These are phyloP conservation scores for Phoxinus phoxinus DNA, from an alignment of 2,113 vertebrate species.

Conservation along the genomic window DNA sequence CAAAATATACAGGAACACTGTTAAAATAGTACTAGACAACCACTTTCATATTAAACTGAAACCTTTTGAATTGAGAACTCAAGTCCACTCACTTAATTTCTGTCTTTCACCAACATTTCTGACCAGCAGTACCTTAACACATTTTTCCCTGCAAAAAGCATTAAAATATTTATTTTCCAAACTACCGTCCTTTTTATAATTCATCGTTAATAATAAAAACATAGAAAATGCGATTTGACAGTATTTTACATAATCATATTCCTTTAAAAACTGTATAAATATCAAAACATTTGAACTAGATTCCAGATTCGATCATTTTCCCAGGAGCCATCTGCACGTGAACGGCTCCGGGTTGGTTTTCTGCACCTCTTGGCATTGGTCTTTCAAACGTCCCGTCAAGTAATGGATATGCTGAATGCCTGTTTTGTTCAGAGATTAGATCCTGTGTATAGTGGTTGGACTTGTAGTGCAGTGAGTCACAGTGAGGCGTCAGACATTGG, in stretches of 20 bases:
- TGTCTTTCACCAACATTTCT: slow-evolving; percentile 71
- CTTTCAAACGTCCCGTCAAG: slow-evolving; percentile 39
- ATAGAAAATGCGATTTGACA: slow-evolving; percentile 86
- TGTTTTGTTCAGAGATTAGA: slow-evolving; percentile 2
- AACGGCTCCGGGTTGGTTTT: slow-evolving; percentile 13
- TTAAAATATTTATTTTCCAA: slow-evolving; percentile 89
- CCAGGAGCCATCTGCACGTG: neutral
- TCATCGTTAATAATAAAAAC: slow-evolving; percentile 98
- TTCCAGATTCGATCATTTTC: slow-evolving; percentile 38
- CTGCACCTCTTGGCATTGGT: slow-evolving; percentile 26
- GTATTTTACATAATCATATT: slow-evolving; percentile 72
- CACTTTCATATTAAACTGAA: neutral
- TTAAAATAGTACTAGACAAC: neutral
- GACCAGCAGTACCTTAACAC: slow-evolving; percentile 92
- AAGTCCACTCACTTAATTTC: slow-evolving; percentile 18
- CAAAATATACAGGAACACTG: neutral
- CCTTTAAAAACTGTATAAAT: slow-evolving; percentile 54
- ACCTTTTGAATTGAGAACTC: neutral
- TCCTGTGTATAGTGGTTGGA: neutral
- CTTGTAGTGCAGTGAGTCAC: slow-evolving; percentile 44
- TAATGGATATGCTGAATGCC: slow-evolving; percentile 3
- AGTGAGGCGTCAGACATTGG: slow-evolving; percentile 35
- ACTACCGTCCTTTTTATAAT: slow-evolving; percentile 85
- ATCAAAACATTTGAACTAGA: slow-evolving; percentile 11
- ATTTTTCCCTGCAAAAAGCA: slow-evolving; percentile 81